Conservation (phyloP, 2,113 vertebrate genomes). For the Ochotona curzoniae region DNA sequence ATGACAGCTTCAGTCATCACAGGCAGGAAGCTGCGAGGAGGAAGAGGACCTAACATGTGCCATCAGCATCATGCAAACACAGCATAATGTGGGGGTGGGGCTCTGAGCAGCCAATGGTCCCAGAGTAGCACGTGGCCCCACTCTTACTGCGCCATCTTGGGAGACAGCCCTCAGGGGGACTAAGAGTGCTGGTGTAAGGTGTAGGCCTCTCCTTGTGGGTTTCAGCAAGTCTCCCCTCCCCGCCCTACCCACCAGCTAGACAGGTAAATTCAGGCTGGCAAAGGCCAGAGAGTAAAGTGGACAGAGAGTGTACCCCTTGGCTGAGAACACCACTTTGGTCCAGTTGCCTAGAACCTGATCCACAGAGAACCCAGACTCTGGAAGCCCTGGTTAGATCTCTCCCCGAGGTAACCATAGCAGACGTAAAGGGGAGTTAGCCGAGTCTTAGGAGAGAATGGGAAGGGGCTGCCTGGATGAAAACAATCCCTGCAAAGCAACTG, state of each 20-base stretch:
- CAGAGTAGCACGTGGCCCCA: neutral
- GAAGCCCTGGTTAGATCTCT: neutral
- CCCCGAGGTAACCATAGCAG: neutral
- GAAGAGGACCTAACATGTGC: rapidly evolving
- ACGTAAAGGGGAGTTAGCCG: neutral
- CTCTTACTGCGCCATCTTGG: neutral
- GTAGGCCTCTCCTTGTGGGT: neutral
- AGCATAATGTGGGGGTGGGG: neutral
- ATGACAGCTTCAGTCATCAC: neutral
- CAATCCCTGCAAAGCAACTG: neutral
- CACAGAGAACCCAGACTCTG: neutral
- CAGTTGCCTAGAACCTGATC: neutral
- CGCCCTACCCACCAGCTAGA: neutral
- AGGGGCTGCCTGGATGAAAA: no score
- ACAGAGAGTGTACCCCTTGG: neutral
- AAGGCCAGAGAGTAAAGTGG: neutral
- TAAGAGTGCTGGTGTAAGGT: neutral
- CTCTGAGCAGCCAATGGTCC: neutral
- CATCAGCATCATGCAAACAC: rapidly evolving
- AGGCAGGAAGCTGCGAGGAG: neutral
- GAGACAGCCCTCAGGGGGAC: neutral
- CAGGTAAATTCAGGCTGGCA: neutral
- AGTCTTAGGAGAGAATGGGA: neutral
- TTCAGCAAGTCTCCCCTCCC: neutral
- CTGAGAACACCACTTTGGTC: neutral